A percentile compares a stretch with the other conserved stretches of the same genome.
These are phyloP conservation scores for Brachyalestes nurse DNA, from an alignment of 2,797 vertebrate species.

Conservation along the genomic window DNA sequence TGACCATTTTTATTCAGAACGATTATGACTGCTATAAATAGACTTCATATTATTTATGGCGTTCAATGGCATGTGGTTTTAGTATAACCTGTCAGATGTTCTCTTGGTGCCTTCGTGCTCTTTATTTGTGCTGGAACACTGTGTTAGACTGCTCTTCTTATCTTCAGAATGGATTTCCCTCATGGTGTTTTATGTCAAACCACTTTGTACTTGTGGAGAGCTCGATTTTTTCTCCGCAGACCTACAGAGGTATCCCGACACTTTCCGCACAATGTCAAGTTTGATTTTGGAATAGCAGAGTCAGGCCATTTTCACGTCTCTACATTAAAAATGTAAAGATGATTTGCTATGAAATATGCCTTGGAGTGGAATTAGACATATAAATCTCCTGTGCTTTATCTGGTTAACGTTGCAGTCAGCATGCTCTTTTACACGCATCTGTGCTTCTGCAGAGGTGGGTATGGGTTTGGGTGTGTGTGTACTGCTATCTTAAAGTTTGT, in stretches of 20 bases:
- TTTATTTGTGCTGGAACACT: constrained; percentile 18
- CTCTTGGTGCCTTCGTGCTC: background rate
- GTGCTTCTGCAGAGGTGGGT: constrained; percentile 45
- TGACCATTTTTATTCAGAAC: constrained; percentile 47
- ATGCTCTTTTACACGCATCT: constrained; percentile 43
- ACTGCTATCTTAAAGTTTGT: constrained; percentile 63
- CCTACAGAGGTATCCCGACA: constrained; percentile 14
- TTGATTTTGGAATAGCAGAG: constrained; percentile 16
- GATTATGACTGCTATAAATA: constrained; percentile 50
- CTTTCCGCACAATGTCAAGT: constrained; percentile 19
- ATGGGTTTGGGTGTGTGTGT: too few species aligned
- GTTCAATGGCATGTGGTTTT: constrained; percentile 31
- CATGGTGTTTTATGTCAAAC: constrained; percentile 3
- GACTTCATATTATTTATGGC: constrained; percentile 42
- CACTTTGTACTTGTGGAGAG: constrained; percentile 26
- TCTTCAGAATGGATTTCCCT: constrained; percentile 32
- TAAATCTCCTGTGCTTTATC: constrained; percentile 52
- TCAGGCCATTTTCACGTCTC: constrained; percentile 25
- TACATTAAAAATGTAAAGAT: constrained; percentile 44
- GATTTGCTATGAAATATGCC: constrained; percentile 31
- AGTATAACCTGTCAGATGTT: constrained; percentile 29
- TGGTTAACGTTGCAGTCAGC: constrained; percentile 47
- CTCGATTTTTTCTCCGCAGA: background rate
- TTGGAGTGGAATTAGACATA: constrained; percentile 35
- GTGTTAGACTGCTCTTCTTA: constrained; percentile 27